Percentiles rank a stretch among this genome's conserved stretches.
Evolutionary conservation across 92 coral and sea anemone genomes (phyloP).

Genomic region (Diadumene lineata): DNA sequence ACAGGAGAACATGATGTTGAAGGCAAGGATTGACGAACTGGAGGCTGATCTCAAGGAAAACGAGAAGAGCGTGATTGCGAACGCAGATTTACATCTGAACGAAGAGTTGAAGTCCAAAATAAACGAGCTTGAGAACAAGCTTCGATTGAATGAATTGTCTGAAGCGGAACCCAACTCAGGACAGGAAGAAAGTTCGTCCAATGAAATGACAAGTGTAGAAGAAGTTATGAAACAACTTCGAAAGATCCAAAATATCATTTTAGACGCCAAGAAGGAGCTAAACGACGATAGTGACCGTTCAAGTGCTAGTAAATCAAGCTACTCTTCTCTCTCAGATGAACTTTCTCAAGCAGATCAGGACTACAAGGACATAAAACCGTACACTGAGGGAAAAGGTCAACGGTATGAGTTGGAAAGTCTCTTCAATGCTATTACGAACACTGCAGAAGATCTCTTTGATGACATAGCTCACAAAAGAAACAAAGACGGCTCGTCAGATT

Average conservation of each 20-base stretch:
- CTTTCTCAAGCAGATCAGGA: neutral
- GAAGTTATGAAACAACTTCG: neutral
- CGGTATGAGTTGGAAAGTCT: neutral
- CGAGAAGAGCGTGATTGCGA: neutral
- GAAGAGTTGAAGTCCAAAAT: neutral
- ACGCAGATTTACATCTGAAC: neutral
- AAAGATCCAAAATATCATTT: neutral
- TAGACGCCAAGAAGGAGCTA: constrained; percentile 9
- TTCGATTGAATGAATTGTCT: neutral
- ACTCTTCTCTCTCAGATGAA: neutral
- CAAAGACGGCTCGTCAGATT: neutral
- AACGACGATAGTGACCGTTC: neutral
- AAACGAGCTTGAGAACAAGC: neutral
- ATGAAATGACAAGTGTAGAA: neutral
- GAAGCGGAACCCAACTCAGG: neutral
- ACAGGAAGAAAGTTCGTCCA: neutral
- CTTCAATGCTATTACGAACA: neutral
- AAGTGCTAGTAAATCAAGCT: neutral
- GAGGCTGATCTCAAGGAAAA: neutral
- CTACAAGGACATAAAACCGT: neutral
- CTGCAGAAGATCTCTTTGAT: neutral
- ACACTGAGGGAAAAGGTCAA: neutral
- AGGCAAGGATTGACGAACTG: neutral
- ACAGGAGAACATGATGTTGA: neutral
- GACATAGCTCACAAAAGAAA: neutral